Percentiles rank a stretch among this genome's conserved stretches.
These are phyloP conservation scores for Phenganax stokvisi DNA, from an alignment of 92 coral and sea anemone genomes.

Conservation along the genomic window DNA sequence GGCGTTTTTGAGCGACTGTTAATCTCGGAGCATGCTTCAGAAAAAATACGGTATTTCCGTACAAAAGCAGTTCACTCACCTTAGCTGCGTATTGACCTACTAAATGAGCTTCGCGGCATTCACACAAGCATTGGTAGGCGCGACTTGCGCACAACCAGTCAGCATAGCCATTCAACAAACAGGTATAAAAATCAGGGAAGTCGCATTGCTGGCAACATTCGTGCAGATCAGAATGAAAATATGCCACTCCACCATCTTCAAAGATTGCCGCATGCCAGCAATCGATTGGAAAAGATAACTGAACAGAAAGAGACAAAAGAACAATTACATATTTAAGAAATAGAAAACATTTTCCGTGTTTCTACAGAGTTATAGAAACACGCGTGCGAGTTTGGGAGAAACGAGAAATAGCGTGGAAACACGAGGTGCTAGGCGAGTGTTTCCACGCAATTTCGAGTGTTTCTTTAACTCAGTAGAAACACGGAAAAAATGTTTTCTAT, in stretches of 20 bases:
- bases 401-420: too few relatives aligned
- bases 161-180: not conserved
- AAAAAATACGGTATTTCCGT: too few relatives aligned
- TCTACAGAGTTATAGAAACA: too few relatives aligned
- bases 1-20: too few relatives aligned
- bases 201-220: not conserved
- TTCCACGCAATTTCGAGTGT: too few relatives aligned
- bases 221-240: not conserved
- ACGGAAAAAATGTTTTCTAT: too few relatives aligned
- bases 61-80: not conserved
- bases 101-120: conserved; percentile 6
- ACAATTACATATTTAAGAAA: not conserved
- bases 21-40: too few relatives aligned
- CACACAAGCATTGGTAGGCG: conserved; percentile 24
- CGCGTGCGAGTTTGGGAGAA: too few relatives aligned
- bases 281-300: not conserved
- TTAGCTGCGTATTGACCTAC: not conserved
- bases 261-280: not conserved
- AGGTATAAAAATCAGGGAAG: not conserved
- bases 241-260: not conserved
- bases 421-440: too few relatives aligned
- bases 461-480: too few relatives aligned
- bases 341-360: too few relatives aligned
- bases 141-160: conserved; percentile 9
- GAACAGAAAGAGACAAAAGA: not conserved